Evolutionary conservation across 2,888 invertebrate species (phyloP).

Genomic region (Rhogogaster chlorosoma): DNA sequence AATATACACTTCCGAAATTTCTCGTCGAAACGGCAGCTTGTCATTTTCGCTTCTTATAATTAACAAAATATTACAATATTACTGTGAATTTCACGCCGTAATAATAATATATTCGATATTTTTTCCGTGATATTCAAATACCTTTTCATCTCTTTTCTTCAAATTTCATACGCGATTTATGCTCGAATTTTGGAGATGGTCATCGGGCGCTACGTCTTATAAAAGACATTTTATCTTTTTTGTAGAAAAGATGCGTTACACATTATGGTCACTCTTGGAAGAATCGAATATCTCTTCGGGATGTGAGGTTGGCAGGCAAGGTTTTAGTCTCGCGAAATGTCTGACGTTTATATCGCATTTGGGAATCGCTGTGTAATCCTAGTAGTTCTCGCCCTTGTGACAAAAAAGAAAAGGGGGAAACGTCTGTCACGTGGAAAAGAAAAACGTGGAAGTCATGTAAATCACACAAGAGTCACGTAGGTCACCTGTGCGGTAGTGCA

Average conservation of each 20-base stretch:
- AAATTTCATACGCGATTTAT: background rate
- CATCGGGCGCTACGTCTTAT: background rate
- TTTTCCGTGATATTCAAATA: background rate
- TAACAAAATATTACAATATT: background rate
- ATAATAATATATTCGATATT: no score
- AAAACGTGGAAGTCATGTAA: conserved; percentile 36
- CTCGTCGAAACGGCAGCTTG: background rate
- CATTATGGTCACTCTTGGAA: background rate
- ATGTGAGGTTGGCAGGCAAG: background rate
- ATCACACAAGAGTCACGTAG: background rate
- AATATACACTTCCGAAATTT: background rate
- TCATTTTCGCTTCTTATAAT: background rate
- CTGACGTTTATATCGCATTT: conserved; percentile 14
- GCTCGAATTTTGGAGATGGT: background rate
- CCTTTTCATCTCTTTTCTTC: background rate
- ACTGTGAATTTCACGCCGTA: background rate
- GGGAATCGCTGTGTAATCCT: conserved; percentile 36
- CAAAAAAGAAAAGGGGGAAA: conserved; percentile 16
- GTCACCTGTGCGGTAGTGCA: background rate
- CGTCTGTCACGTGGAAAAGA: conserved; percentile 21
- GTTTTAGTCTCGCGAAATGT: conserved; percentile 5
- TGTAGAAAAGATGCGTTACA: background rate
- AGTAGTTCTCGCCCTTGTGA: background rate
- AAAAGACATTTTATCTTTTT: background rate
- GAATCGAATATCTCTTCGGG: background rate